Evolutionary conservation across 53 echinoderm and acorn worm genomes (phyloP), one percentile per base, ranked within the genome.

Genomic region (Temnopleurus reevesii): DNA sequence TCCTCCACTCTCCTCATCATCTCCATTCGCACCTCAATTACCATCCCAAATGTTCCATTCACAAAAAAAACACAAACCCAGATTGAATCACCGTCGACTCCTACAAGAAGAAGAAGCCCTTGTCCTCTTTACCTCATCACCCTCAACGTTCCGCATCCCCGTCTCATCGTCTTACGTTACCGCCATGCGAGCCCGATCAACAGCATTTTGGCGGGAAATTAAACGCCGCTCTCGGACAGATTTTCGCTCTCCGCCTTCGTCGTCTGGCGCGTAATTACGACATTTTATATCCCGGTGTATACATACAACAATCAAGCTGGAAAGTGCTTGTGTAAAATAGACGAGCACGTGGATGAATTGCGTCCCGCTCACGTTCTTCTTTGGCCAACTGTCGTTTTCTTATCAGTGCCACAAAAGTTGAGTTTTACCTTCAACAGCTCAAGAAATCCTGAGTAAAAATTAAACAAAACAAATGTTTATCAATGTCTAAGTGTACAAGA

Each of bases 171-270:
- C 88, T 66, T 66, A 1, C 46, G 65, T 87, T 87, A 65, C n/a
- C 88, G 88, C 88, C 71, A 87, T 9, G 53, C 71, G 88, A 87
- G 53, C 88, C 46, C 71, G 88, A 86, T 86, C 43, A 84, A 46
- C 58, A 41, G 63, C 63, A 44, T 51, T 53, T 41, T 61, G 66
- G 88, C 71, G 88, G 88, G 88, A 87, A 87, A 87, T 66, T 24
- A 65, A 66, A 85, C 60, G 43, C 63, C 60, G 86, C 86, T 87
- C 65, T 87, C 71, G 76, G 51, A 65, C 65, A 87, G 66, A 87
- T 87, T 66, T 66, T 31, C 65, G 15, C 88, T 34, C 88, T 55
- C 55, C 83, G 79, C 79, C 49, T 79, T 24, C 29, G 45, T 85
- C 86, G 61, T 60, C 59, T 60, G 86, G 28, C 46, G 4, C 86